phyloP scores from a whole-genome alignment of 2,797 vertebrate genomes.

The Yasuhikotakia modesta region DNA sequence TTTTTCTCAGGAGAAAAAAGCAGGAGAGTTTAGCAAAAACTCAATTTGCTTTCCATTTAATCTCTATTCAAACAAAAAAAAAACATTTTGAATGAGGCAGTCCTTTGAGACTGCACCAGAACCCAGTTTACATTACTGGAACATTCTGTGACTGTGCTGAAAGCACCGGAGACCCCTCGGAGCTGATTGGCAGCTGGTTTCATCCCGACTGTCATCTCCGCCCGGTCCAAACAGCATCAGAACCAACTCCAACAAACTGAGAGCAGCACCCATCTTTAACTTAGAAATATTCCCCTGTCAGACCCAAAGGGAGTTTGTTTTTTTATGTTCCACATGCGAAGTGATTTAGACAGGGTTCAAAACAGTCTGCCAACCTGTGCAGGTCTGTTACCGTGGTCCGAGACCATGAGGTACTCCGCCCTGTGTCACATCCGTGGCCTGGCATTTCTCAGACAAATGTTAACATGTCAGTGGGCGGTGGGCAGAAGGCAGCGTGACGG shows the following conservation, averaged over 20 bases:
- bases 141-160: slow-evolving; percentile 5
- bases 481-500: slow-evolving; percentile 31
- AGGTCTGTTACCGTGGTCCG: slow-evolving; percentile 17
- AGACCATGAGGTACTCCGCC: slow-evolving; percentile 61
- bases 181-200: slow-evolving; percentile 49
- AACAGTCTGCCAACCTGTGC: slow-evolving; percentile 10
- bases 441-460: slow-evolving; percentile 82
- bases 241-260: slow-evolving; percentile 49
- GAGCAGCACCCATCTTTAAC: slow-evolving; percentile 42
- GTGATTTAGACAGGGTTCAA: slow-evolving; percentile 26
- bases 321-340: slow-evolving; percentile 6
- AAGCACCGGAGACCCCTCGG: slow-evolving; percentile 21
- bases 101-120: not conserved
- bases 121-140: slow-evolving; percentile 2
- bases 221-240: slow-evolving; percentile 47
- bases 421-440: slow-evolving; percentile 75
- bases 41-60: not conserved
- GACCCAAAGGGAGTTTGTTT: slow-evolving; percentile 35
- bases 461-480: slow-evolving; percentile 68
- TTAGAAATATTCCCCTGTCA: slow-evolving; percentile 38
- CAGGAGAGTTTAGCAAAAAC: not conserved
- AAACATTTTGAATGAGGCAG: not conserved
- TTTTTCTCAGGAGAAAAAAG: not conserved
- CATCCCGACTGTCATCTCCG: slow-evolving; percentile 47
- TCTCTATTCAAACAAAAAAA: not conserved